Base-by-base conservation (phyloP, 2,888 invertebrate species). In the Steinernema hermaphroditum region DNA sequence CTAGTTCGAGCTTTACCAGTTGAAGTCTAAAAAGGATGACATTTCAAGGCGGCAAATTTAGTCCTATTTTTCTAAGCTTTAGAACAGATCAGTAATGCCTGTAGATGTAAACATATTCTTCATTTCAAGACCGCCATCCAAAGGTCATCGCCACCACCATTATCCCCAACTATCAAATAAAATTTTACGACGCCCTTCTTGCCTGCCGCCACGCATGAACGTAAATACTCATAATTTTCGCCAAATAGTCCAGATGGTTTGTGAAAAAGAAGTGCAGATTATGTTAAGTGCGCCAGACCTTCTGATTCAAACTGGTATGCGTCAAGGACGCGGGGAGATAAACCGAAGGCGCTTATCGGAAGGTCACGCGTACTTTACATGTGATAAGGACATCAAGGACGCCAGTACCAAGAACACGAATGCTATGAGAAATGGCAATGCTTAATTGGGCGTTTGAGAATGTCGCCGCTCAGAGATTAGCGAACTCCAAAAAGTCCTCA, bases 241-340 rank as follows among this genome's bases (percentile, higher is more conserved):
- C 6, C 54, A 24, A 54, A 24, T 54, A 54, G 46, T n/a, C n/a
- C 46, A 46, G 46, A 46, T 16, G 49, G 9, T 49, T 49, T 49
- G 14, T n/a, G 19, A 22, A 14, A 54, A 54, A 54, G 6, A 22
- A 54, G 12, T 12, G 6, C 24, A 54, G 6, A 54, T 9, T 24
- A 19, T 4, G 22, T 19, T 19, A n/a, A 16, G n/a, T 46, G 4
- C 16, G 16, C 16, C 43, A 41, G 16, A 41, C 4, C n/a, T 16
- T 46, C 4, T 16, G n/a, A 19, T 16, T 46, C 46, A 46, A 46
- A 19, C 46, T 4, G 46, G 46, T 4, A n/a, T 46, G 9, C 16
- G 16, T 16, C 6, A 46, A 46, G 16, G 16, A n/a, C 14, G 41
- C 16, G 46, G 4, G n/a, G 6, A 46, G 46, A n/a, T 46, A 16